Conservation (phyloP, 2,113 vertebrate genomes). For the Nymphicus hollandicus region DNA sequence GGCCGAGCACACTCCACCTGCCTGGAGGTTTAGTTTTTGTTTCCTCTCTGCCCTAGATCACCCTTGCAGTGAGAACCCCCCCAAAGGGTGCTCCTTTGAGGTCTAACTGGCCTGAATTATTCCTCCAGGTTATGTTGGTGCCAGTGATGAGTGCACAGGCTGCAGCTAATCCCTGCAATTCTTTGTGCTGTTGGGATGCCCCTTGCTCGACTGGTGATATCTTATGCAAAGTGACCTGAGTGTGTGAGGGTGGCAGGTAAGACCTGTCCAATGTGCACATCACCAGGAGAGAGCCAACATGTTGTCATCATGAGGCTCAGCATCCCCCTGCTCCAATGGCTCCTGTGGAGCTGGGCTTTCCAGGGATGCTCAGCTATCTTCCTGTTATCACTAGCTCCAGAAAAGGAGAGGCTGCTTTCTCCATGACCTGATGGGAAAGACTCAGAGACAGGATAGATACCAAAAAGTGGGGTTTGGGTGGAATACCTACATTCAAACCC, state of each 20-base stretch:
- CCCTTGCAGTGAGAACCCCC: not conserved
- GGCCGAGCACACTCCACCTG: not conserved
- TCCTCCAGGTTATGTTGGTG: not conserved
- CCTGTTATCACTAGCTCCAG: not conserved
- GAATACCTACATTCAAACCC: not conserved
- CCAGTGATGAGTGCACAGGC: accelerated
- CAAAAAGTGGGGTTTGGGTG: not conserved
- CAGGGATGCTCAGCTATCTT: not conserved
- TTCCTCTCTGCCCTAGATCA: not conserved
- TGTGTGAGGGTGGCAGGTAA: not conserved
- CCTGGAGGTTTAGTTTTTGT: not conserved
- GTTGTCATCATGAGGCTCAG: not conserved
- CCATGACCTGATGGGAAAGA: not conserved
- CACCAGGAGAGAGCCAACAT: not conserved
- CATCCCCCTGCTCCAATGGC: not conserved
- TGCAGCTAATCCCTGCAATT: not conserved
- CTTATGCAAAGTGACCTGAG: not conserved
- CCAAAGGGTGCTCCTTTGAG: not conserved
- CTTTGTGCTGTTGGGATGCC: not conserved
- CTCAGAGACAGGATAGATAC: not conserved
- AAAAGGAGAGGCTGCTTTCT: not conserved
- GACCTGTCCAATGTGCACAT: too few species aligned
- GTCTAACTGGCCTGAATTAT: not conserved
- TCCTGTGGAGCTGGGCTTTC: not conserved
- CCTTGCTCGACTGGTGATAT: not conserved